Conservation (phyloP, 2,888 invertebrate genomes). For the Drosophila nigricruria region DNA sequence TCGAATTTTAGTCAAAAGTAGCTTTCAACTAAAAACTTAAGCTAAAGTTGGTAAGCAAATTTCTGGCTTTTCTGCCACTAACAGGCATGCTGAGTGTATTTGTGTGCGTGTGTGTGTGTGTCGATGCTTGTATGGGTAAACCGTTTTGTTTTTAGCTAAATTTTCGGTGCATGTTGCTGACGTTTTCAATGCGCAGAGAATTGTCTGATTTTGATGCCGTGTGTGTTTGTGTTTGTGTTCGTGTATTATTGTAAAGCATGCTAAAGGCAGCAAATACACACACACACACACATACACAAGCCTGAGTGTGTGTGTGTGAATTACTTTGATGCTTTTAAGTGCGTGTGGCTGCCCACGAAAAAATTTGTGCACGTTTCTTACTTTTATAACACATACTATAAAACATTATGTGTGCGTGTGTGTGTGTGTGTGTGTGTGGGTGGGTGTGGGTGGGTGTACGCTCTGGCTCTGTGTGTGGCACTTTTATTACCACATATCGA, state of each 20-base stretch:
- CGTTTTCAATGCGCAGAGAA: slow-evolving; percentile 29
- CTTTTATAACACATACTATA: slow-evolving; percentile 15
- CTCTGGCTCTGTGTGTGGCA: slow-evolving; percentile 11
- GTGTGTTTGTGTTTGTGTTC: background rate
- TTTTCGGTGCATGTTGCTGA: slow-evolving; percentile 30
- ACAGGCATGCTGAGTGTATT: background rate
- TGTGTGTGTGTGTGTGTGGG: background rate
- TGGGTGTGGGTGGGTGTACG: background rate
- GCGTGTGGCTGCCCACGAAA: slow-evolving; percentile 29
- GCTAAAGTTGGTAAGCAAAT: slow-evolving; percentile 3
- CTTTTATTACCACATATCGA: slow-evolving; percentile 37
- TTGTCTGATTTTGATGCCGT: slow-evolving; percentile 20
- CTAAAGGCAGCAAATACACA: background rate
- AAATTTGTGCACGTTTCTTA: slow-evolving; percentile 25
- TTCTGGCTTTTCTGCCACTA: slow-evolving; percentile 1
- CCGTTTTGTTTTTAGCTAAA: background rate
- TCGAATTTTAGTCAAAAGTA: background rate
- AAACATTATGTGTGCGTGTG: background rate
- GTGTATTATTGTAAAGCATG: background rate
- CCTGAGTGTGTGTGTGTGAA: background rate
- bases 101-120: background rate
- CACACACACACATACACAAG: background rate
- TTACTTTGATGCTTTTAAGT: slow-evolving; percentile 30
- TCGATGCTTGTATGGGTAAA: background rate
- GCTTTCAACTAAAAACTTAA: slow-evolving; percentile 4